Conservation (phyloP, 2,797 vertebrate species). For the Rhadinocentrus ornatus region DNA sequence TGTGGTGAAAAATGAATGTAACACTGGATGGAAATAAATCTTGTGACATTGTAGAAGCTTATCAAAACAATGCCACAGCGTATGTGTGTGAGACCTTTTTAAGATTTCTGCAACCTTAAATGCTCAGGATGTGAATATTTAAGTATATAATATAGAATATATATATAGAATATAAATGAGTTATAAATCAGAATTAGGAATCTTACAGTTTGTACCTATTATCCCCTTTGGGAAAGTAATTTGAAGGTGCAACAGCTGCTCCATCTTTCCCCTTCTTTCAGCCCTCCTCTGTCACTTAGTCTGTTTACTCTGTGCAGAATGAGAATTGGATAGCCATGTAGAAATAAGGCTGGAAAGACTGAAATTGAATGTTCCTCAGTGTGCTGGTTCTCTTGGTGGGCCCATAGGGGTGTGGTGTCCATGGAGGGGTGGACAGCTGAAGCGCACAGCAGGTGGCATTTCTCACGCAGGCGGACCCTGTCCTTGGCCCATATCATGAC, state of each 20-base stretch:
- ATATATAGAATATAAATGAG: no score
- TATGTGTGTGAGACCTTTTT: no score
- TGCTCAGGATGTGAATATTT: constrained; percentile 51
- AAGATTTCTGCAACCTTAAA: constrained; percentile 46
- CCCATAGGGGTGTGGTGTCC: constrained; percentile 60
- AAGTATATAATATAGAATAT: no score
- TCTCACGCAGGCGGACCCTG: constrained; percentile 57
- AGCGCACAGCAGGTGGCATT: constrained; percentile 73
- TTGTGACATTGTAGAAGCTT: no score
- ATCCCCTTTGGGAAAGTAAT: constrained; percentile 56
- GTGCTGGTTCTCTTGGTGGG: constrained; percentile 37
- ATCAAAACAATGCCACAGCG: no score
- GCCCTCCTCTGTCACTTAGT: constrained; percentile 32
- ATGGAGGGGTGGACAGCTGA: constrained; percentile 70
- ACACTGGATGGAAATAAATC: no score
- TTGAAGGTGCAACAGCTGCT: constrained; percentile 69
- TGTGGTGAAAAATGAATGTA: no score
- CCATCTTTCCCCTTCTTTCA: constrained; percentile 41
- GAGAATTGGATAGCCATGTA: constrained; percentile 24
- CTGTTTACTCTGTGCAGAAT: constrained; percentile 18
- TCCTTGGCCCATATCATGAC: constrained; percentile 70
- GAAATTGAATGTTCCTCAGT: constrained; percentile 41
- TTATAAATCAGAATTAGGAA: constrained; percentile 55
- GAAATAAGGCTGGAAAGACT: constrained; percentile 25
- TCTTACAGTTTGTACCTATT: constrained; percentile 36